phyloP scores from a whole-genome alignment of 2,888 invertebrate species.

The Nomada flava region DNA sequence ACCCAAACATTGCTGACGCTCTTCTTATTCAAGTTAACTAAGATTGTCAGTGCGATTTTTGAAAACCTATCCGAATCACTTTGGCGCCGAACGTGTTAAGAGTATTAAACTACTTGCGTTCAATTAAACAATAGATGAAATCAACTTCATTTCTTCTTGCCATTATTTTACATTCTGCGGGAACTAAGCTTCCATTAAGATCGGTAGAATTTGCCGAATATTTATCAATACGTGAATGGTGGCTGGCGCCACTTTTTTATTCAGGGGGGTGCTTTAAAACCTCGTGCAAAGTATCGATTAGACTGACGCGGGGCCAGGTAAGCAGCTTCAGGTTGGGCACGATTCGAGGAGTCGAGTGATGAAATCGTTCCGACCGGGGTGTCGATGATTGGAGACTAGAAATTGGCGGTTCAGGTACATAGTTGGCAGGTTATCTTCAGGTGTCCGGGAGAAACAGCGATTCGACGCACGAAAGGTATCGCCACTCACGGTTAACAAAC shows the following conservation, averaged over 20 bases:
- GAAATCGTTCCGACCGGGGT: constrained; percentile 2
- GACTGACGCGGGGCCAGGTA: background rate
- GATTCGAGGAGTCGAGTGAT: constrained; percentile 17
- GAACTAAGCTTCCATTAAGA: no score
- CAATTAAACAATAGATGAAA: no score
- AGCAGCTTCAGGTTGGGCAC: background rate
- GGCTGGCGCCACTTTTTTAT: background rate
- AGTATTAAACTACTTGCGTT: no score
- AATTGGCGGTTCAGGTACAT: constrained; percentile 4
- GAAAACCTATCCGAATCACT: no score
- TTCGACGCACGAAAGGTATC: background rate
- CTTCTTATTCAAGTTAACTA: no score
- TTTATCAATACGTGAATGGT: no score
- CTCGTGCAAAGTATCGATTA: background rate
- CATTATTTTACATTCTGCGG: no score
- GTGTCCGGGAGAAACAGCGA: constrained; percentile 5
- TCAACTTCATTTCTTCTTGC: no score
- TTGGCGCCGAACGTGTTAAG: no score
- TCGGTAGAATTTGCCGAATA: no score
- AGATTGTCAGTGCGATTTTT: no score
- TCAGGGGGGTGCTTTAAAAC: background rate
- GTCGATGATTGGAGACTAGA: constrained; percentile 3
- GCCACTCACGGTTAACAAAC: background rate
- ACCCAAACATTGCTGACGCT: no score
- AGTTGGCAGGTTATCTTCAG: constrained; percentile 9